phyloP scores from a whole-genome alignment of 2,797 vertebrate species.

The Tolypeutes matacus region DNA sequence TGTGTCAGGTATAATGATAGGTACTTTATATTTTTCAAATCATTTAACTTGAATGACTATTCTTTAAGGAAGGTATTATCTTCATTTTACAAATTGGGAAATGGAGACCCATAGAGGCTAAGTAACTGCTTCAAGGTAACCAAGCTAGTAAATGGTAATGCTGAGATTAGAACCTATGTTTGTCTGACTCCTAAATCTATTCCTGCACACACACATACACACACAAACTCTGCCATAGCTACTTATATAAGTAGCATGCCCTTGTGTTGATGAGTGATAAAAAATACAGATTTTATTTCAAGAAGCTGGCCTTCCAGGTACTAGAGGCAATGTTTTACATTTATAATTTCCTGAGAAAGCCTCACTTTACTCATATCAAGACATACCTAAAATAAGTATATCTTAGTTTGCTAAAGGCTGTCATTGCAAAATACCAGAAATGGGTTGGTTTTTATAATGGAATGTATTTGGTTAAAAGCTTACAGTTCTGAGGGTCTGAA shows the following conservation, averaged over 20 bases:
- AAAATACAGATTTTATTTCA: not conserved
- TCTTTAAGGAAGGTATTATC: not conserved
- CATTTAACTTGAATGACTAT: not conserved
- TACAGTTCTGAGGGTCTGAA: too few species aligned
- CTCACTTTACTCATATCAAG: not conserved
- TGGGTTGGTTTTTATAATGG: too few species aligned
- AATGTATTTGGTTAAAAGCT: too few species aligned
- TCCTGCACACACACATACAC: not conserved
- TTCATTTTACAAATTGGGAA: not conserved
- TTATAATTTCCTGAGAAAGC: not conserved
- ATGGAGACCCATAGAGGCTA: not conserved
- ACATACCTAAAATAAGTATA: too few species aligned
- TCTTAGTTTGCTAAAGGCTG: too few species aligned
- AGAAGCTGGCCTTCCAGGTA: not conserved
- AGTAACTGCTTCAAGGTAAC: not conserved
- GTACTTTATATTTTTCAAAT: not conserved
- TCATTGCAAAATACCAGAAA: too few species aligned
- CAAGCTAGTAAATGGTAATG: not conserved
- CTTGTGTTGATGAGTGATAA: not conserved
- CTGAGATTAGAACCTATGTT: not conserved
- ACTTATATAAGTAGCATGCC: not conserved
- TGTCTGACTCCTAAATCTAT: not conserved
- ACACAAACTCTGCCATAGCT: not conserved
- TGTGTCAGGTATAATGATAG: not conserved
- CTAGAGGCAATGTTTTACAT: constrained; percentile 1